These are phyloP conservation scores for Paramormyrops kingsleyae DNA, from an alignment of 2,113 vertebrate genomes.

Conservation along the genomic window DNA sequence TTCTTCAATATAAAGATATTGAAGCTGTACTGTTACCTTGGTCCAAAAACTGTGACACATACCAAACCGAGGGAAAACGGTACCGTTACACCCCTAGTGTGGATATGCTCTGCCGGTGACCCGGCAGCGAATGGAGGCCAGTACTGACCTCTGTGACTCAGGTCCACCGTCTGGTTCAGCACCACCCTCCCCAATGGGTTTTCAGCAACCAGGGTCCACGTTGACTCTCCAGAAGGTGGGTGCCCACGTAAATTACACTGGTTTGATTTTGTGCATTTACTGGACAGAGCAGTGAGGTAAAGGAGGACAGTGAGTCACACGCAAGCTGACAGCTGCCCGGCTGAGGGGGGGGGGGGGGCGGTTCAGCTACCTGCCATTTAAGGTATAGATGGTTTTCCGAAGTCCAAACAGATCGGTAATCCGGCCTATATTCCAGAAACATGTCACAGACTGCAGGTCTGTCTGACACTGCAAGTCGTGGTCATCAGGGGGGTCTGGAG, in stretches of 20 bases:
- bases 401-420: background rate
- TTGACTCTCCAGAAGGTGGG: slow-evolving; percentile 19
- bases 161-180: slow-evolving; percentile 26
- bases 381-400: background rate
- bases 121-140: background rate
- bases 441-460: slow-evolving; percentile 43
- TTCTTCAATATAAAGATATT: background rate
- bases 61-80: background rate
- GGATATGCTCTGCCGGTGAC: background rate
- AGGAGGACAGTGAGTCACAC: background rate
- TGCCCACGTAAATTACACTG: background rate
- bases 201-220: slow-evolving; percentile 45
- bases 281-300: background rate
- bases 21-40: background rate
- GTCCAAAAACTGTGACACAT: background rate
- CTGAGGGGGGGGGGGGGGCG: too few relatives aligned
- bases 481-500: slow-evolving; percentile 46
- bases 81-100: background rate
- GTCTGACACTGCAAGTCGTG: slow-evolving; percentile 51
- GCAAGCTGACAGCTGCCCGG: background rate
- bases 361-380: slow-evolving; percentile 46
- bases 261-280: accelerated
- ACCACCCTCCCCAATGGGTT: slow-evolving; percentile 34
- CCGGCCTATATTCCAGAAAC: slow-evolving; percentile 40
- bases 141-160: slow-evolving; percentile 42